Base-by-base conservation (phyloP, 2,888 invertebrate species). In the Drosophila greeni region DNA sequence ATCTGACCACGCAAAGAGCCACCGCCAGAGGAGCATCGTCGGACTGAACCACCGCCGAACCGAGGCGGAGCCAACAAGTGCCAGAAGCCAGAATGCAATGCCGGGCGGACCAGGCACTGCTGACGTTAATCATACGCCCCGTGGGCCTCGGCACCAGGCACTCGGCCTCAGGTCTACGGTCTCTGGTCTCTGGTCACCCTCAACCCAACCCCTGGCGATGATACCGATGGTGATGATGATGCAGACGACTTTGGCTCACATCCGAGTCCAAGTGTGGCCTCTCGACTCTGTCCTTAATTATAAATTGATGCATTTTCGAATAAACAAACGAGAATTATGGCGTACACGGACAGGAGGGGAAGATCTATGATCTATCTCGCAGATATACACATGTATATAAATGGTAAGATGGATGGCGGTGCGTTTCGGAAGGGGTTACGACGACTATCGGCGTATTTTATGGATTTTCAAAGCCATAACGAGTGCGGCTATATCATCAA, bases 81-180 rank as follows among this genome's bases (percentile, higher is more conserved):
- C 76, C 78, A 73, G 55, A 59, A 67, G 43, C 56, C 61, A 61
- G 29, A 62, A 61, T 62, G 42, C 62, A 61, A 45, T 45, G 36
- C 52, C 40, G 29, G 45, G 29, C 29, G 45, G 45, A 18, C 29
- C 29, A 33, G 29, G 24, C 61, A 56, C 37, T 29, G 64, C 82
- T 83, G 84, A 80, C 84, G 80, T 84, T 80, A 78, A 84, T 80
- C 80, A 80, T 80, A 80, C 80, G 84, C 74, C 76, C 84, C 82
- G 76, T 83, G 78, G 57, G 67, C 64, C 34, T 14, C 45, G 45
- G 45, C 14, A 14, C 45, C 20, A 47, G 45, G 31, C 31, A 47
- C 14, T 47, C 31, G 31, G 20, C 23, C 49, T 20, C 20, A 23
- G 34, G 39, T 37, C 37, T 37, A 18, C 18, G 39, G 20, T 12